Evolutionary conservation across 2,888 invertebrate species (phyloP), one percentile per base, ranked within the genome.

Genomic region (Pandemis heparana): DNA sequence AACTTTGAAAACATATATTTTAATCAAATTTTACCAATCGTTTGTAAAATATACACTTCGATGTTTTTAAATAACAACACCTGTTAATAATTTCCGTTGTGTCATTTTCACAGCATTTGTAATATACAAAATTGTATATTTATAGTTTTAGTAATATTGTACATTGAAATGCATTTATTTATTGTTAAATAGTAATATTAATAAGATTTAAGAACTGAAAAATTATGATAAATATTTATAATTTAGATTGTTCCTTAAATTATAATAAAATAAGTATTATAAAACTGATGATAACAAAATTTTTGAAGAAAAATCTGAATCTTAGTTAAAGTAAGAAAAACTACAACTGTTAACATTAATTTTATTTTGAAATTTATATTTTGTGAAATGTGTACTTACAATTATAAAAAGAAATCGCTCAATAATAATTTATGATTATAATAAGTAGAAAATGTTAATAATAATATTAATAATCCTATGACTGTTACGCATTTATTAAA

Each of bases 401-500:
- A 70, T 60, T 69, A 43, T 76, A 76, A 72, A 60, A 74, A 65
- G 61, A 74, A 79, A 72, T 77, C 78, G 83, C 82, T 81, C 81
- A 85, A 85, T 79, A 85, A 84, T 80, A 76, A 72, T 77, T 76
- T 77, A 76, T 77, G 75, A 79, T 75, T 79, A 73, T 77, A 81
- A 81, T 85, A 83, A 74, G 81, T 80, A 81, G 75, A 77, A 77
- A 83, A 84, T 87, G 82, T 89, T 87, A 80, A 83, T 82, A 81
- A 81, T 32, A 32, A 32, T 32, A 32, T 32, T 32, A 32, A 32
- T 73, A 68, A 56, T 69, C 73, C 75, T 80, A 78, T 82, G 83
- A 87, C 85, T 84, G 87, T 88, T 88, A 88, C 82, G 90, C 90
- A 92, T 91, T 92, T 91, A 91, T 90, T 90, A 90, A 90, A 76